Conservation (phyloP, 2,888 invertebrate species). For the Aspidapion aeneum region DNA sequence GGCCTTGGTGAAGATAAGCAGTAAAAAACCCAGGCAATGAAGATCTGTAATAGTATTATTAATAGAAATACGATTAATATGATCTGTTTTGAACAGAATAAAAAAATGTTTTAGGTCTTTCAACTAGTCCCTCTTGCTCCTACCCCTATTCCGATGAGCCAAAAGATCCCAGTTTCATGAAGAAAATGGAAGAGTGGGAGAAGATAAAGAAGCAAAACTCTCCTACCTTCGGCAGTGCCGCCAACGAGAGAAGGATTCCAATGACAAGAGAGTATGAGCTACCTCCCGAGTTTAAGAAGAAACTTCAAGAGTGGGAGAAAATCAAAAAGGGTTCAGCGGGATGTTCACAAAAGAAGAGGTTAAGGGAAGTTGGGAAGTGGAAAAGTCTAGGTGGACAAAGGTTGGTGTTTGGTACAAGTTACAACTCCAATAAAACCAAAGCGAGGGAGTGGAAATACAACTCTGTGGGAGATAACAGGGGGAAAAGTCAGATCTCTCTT, state of each 20-base stretch:
- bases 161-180: slow-evolving; percentile 45
- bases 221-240: slow-evolving; percentile 23
- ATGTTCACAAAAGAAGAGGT: slow-evolving; percentile 42
- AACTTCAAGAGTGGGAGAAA: slow-evolving; percentile 83
- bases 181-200: slow-evolving; percentile 54
- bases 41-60: too few species aligned
- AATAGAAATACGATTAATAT: too few species aligned
- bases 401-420: too few species aligned
- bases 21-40: too few species aligned
- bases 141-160: slow-evolving; percentile 37
- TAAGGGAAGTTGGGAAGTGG: slow-evolving; percentile 62
- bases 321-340: slow-evolving; percentile 52
- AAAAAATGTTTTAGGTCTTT: not conserved
- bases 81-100: too few species aligned
- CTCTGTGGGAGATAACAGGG: too few species aligned
- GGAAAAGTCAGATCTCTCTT: too few species aligned
- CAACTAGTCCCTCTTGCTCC: slow-evolving; percentile 27
- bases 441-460: too few species aligned
- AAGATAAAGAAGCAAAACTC: slow-evolving; percentile 42
- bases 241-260: slow-evolving; percentile 30
- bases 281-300: slow-evolving; percentile 77
- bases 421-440: too few species aligned
- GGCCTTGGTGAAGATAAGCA: too few species aligned
- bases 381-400: slow-evolving; percentile 47
- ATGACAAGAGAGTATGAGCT: slow-evolving; percentile 62